A percentile compares a stretch with the other conserved stretches of the same genome.
Conservation (phyloP, 1,140 invertebrate genomes). For the Drosophila sp. region DNA sequence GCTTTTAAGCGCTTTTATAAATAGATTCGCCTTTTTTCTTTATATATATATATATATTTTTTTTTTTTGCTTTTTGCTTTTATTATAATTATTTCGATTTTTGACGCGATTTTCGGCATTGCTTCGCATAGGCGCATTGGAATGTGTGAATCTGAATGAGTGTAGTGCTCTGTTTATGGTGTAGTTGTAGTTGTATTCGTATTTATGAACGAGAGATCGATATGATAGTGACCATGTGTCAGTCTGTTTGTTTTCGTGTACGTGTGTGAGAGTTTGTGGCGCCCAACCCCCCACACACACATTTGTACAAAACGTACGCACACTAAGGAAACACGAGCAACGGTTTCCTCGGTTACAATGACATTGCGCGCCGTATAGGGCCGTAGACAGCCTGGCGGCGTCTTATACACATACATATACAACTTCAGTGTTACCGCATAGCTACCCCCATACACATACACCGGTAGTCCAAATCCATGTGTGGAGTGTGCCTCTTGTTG, state of each 20-base stretch:
- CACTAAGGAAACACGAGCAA: slow-evolving; percentile 33
- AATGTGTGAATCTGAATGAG: slow-evolving; percentile 63
- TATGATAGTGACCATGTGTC: slow-evolving; percentile 58
- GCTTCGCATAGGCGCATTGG: slow-evolving; percentile 41
- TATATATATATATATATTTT: slow-evolving; percentile 52
- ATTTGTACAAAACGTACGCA: slow-evolving; percentile 9
- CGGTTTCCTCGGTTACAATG: slow-evolving; percentile 69
- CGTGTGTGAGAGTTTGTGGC: slow-evolving; percentile 53
- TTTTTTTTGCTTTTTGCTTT: slow-evolving; percentile 75
- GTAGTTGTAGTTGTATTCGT: slow-evolving; percentile 28
- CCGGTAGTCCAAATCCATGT: slow-evolving; percentile 35
- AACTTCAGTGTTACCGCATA: slow-evolving; percentile 76
- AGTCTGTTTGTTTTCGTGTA: slow-evolving; percentile 46
- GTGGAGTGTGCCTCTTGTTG: too few relatives aligned
- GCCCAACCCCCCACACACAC: slow-evolving; percentile 21
- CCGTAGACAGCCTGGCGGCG: slow-evolving; percentile 74
- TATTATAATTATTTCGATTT: slow-evolving; percentile 77
- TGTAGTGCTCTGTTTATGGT: slow-evolving; percentile 45
- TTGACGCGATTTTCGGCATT: slow-evolving; percentile 61
- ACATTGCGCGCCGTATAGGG: slow-evolving; percentile 58
- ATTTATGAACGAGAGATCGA: slow-evolving; percentile 58
- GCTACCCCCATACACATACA: slow-evolving; percentile 34
- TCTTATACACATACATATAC: slow-evolving; percentile 34
- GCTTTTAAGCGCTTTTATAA: slow-evolving; percentile 74
- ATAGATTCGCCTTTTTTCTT: slow-evolving; percentile 69